Base-by-base conservation (phyloP, 2,113 vertebrate species). In the Syrrhaptes paradoxus region DNA sequence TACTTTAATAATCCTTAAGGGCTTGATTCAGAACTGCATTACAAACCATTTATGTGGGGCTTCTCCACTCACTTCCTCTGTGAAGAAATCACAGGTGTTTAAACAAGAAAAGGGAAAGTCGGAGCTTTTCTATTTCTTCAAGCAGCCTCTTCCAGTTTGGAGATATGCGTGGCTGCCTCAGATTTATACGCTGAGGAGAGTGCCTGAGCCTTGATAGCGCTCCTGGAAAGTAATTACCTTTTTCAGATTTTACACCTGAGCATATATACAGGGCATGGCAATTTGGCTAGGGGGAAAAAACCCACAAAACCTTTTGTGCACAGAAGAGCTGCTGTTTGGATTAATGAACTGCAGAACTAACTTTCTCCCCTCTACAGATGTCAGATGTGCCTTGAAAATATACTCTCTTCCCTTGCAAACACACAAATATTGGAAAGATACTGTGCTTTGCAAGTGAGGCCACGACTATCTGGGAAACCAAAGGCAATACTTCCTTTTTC, bases 1-100 rank as follows among this genome's bases (percentile, higher is more conserved):
- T 90, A 77, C 70, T 94, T 97, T 96, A 97, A 97, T 97, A 97
- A 94, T 87, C 91, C 85, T 95, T 91, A 52, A 91, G 89, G 92
- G 91, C 52, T 96, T 85, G 73, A 94, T 95, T 97, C 95, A 32
- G 29, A 95, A 81, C 67, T 92, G 34, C 80, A 55, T 94, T 94
- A 63, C 74, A 94, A 87, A 95, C 87, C 74, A 28, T 89, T 96
- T 91, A 54, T 12, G 24, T 80, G 77, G 81, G 67, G 38, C 36
- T 97, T 93, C 66, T 80, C 55, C 58, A 71, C 66, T 84, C 81
- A 63, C 49, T 93, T 83, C 31, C 54, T 95, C 89, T 77, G 54
- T 71, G 75, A 96, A n/a, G 73, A 78, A 92, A 67, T 20, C 0
- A 1, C 55, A 87, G 63, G 75, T 85, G 43, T 93, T 96, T 95